A percentile compares a stretch with the other conserved stretches of the same genome.
Evolutionary conservation across 2,888 invertebrate genomes (phyloP).

Genomic region (Lepidonotus clava): DNA sequence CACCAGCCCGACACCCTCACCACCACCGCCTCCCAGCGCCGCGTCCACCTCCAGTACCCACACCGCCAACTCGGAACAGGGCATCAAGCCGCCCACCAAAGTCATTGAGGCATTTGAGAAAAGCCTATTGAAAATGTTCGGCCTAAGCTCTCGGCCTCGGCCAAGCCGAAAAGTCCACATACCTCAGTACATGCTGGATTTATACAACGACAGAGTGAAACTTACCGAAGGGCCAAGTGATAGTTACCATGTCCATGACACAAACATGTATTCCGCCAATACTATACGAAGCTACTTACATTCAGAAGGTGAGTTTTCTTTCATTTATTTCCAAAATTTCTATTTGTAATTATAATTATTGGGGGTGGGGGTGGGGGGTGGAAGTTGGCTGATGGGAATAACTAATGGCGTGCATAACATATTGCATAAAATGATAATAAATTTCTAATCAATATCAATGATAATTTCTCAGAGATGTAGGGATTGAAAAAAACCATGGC

Average conservation of each 20-base stretch:
- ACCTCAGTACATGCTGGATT: conserved; percentile 89
- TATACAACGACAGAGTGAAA: conserved; percentile 84
- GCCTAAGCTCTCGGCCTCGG: conserved; percentile 83
- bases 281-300: conserved; percentile 52
- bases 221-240: background rate
- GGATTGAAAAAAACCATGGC: no score
- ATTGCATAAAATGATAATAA: no score
- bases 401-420: no score
- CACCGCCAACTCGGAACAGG: conserved; percentile 51
- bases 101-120: conserved; percentile 82
- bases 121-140: conserved; percentile 85
- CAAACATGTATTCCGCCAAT: conserved; percentile 31
- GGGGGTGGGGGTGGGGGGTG: no score
- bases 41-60: background rate
- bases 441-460: no score
- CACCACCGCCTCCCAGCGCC: background rate
- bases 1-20: background rate
- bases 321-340: background rate
- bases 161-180: conserved; percentile 83
- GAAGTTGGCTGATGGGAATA: no score
- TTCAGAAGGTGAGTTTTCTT: conserved; percentile 41
- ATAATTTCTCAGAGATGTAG: no score
- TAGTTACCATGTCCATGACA: conserved; percentile 5
- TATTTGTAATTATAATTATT: background rate
- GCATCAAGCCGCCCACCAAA: conserved; percentile 57